phyloP scores from a whole-genome alignment of 2,797 vertebrate species.

The Sebastes jordani region DNA sequence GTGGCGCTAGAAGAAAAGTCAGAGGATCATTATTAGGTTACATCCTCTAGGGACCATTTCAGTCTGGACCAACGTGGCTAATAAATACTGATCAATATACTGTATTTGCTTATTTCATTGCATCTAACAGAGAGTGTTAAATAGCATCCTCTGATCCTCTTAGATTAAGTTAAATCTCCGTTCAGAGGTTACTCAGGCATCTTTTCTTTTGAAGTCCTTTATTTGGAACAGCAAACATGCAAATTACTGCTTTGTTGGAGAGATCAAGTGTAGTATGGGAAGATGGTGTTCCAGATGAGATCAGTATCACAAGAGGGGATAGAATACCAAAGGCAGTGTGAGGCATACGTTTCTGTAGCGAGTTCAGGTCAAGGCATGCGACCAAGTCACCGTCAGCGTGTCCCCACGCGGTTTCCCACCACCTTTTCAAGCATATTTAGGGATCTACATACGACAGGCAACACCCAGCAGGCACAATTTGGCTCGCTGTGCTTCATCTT shows the following conservation, averaged over 20 bases:
- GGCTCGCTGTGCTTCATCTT: conserved; percentile 54
- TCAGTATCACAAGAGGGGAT: conserved; percentile 29
- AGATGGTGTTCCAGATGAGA: conserved; percentile 50
- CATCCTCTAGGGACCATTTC: neutral
- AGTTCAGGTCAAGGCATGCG: conserved; percentile 29
- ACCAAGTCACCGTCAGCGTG: conserved; percentile 9
- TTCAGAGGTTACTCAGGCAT: conserved; percentile 27
- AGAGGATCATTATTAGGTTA: neutral
- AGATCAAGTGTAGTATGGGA: conserved; percentile 24
- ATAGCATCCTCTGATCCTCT: conserved; percentile 19
- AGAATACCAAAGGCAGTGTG: conserved; percentile 12
- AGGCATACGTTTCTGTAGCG: conserved; percentile 6
- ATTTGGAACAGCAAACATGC: conserved; percentile 45
- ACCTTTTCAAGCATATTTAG: conserved; percentile 46
- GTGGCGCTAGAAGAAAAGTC: neutral
- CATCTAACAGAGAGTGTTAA: neutral
- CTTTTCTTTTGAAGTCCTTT: conserved; percentile 37
- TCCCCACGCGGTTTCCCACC: conserved; percentile 8
- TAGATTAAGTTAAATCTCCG: conserved; percentile 42
- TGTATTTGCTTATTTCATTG: neutral
- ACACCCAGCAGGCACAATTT: conserved; percentile 54
- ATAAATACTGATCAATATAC: conserved; percentile 3
- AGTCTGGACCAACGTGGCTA: neutral
- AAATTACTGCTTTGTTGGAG: conserved; percentile 35
- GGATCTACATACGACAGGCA: conserved; percentile 42